phyloP scores from a whole-genome alignment of 1,140 invertebrate genomes.

The Papilio polyxenes region DNA sequence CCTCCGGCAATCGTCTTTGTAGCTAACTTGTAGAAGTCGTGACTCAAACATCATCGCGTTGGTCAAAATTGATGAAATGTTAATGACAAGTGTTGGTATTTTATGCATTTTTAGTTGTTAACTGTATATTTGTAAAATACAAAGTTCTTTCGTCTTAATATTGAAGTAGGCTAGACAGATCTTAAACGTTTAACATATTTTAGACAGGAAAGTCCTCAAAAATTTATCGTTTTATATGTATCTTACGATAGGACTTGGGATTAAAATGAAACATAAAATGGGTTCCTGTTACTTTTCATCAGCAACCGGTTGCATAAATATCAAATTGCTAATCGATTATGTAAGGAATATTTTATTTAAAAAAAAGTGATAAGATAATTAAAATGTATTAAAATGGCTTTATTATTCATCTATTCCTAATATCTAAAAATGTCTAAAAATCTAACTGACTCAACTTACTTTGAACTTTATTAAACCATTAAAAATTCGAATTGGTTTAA shows the following conservation, averaged over 20 bases:
- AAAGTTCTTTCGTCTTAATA: background rate
- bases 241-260: no score
- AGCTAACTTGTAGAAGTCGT: background rate
- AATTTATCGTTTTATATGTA: no score
- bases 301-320: background rate
- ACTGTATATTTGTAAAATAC: no score
- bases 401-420: no score
- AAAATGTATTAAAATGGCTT: background rate
- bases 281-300: background rate
- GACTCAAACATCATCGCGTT: background rate
- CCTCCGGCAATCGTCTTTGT: background rate
- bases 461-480: no score
- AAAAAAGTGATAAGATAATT: background rate
- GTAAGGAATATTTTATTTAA: background rate
- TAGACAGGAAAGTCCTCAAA: no score
- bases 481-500: no score
- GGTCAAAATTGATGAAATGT: background rate
- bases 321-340: background rate
- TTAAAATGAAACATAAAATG: no score
- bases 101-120: background rate
- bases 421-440: no score
- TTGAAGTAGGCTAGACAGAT: no score
- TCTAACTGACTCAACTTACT: no score
- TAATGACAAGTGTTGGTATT: background rate
- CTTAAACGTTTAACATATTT: no score